phyloP scores from a whole-genome alignment of 1,140 invertebrate genomes.

The silkworm (Bombyx mori) region ASM3026992v2 NC_085116.1:17050001-17050500 shows the following conservation, averaged over 20 bases:
- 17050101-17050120: too few species aligned
- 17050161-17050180: neutral
- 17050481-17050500: neutral
- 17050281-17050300: constrained; percentile 3
- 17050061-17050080: too few species aligned
- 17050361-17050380: neutral
- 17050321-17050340: constrained; percentile 1
- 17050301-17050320: constrained; percentile 5
- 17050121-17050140: too few species aligned
- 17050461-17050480: neutral
- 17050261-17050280: neutral
- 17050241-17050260: neutral
- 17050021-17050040: too few species aligned
- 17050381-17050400: constrained; percentile 4
- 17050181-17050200: neutral
- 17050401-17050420: constrained; percentile 1
- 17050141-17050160: too few species aligned
- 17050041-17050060: too few species aligned
- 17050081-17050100: too few species aligned
- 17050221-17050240: neutral
- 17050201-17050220: neutral
- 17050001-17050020: too few species aligned
- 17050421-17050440: neutral
- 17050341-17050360: constrained; percentile 3
- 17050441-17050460: neutral